Evolutionary conservation across 2,113 vertebrate genomes (phyloP), one percentile per base, ranked within the genome.

Genomic region (Plecotus auritus): DNA sequence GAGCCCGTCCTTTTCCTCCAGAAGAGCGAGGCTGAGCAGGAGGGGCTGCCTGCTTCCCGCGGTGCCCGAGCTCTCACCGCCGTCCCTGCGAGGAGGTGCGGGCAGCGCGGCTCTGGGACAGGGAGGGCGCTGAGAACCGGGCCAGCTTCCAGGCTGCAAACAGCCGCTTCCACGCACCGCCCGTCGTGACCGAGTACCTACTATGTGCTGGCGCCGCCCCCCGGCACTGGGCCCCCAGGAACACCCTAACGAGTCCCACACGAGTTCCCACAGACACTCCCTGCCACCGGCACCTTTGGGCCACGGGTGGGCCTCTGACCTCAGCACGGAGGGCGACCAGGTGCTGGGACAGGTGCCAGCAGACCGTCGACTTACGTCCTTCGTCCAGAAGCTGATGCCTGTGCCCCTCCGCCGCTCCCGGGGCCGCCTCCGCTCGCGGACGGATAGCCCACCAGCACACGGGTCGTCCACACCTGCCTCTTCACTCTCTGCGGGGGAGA

Each of bases 391-490:
- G 81, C 98, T 98, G 74, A 98, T 98, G 67, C 97, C 98, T 0
- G 98, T 98, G 83, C 95, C 98, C 93, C 98, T 98, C 81, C 97
- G 93, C 42, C 98, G 95, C 92, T 97, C 98, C 35, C 94, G 98
- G 1, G 97, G 98, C 86, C 98, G 98, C 76, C 98, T 96, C 45
- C 97, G 98, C 90, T 98, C 98, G 13, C 98, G 98, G 83, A 97
- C 81, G 0, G 97, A 97, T 32, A 98, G 98, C 28, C 96, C 97
- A 64, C 80, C 92, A 17, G 95, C 92, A 23, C 98, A 97, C 88
- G 97, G 96, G n/a, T 98, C 98, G 0, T 98, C 98, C 77, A 98
- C 47, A 18, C 97, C 98, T 70, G 98, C 98, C 95, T 98, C 98
- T 96, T 98, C 98, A 70, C 95, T 97, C 93, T 97, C 99, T 99